These are phyloP conservation scores for Cydia splendana DNA, from an alignment of 1,140 invertebrate genomes.

Conservation along the genomic window DNA sequence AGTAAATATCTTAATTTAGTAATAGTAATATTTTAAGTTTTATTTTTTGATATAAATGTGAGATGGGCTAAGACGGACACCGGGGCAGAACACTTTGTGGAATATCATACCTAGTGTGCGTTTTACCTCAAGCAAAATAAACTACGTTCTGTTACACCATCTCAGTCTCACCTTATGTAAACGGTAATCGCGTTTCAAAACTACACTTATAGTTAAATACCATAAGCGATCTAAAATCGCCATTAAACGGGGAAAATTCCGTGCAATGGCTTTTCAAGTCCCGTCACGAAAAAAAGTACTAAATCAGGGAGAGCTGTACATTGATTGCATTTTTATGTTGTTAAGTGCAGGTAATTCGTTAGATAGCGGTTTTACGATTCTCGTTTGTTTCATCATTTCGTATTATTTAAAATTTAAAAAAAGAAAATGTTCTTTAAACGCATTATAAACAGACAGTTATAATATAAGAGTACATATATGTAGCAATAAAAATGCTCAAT, in stretches of 20 bases:
- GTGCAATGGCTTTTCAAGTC: not conserved
- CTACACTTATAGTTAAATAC: not conserved
- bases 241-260: not conserved
- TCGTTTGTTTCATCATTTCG: not conserved
- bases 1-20: constrained; percentile 1
- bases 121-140: too few relatives aligned
- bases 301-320: not conserved
- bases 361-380: not conserved
- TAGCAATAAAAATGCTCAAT: too few relatives aligned
- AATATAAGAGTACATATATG: too few relatives aligned
- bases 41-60: not conserved
- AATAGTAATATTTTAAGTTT: not conserved
- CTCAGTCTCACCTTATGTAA: too few relatives aligned
- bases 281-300: constrained; percentile 7
- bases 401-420: too few relatives aligned
- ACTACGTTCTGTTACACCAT: too few relatives aligned
- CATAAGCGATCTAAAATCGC: not conserved
- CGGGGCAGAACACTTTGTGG: too few relatives aligned
- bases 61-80: too few relatives aligned
- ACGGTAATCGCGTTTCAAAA: not conserved
- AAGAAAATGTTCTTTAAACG: too few relatives aligned
- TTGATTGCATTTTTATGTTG: not conserved
- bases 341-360: constrained; percentile 4
- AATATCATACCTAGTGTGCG: too few relatives aligned
- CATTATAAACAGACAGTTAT: too few relatives aligned